These are phyloP conservation scores for Tapirus indicus DNA, from an alignment of 2,797 vertebrate genomes.

Conservation along the genomic window DNA sequence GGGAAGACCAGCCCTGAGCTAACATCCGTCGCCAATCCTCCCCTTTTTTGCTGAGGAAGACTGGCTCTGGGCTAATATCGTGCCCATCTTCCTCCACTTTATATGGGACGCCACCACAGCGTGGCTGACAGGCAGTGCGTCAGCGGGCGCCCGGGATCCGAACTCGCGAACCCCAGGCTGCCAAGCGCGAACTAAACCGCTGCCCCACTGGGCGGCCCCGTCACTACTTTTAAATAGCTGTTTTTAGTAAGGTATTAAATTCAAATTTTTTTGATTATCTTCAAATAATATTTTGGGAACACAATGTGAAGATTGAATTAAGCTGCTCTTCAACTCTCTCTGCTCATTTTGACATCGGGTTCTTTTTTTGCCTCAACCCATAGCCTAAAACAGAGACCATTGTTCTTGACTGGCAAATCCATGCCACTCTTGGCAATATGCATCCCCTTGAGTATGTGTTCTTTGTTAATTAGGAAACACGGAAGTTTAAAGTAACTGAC, in stretches of 20 bases:
- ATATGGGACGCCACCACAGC: too few species aligned
- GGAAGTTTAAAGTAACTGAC: constrained; percentile 15
- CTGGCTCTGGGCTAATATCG: too few species aligned
- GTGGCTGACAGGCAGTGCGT: too few species aligned
- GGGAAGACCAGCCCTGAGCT: too few species aligned
- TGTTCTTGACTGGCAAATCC: background rate
- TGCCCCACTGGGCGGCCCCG: too few species aligned
- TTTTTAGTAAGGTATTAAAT: background rate
- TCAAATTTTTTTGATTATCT: constrained; percentile 35
- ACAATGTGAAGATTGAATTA: background rate
- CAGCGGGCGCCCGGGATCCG: too few species aligned
- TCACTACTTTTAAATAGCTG: constrained; percentile 2
- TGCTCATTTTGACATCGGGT: too few species aligned
- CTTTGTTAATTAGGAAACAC: background rate
- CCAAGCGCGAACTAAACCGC: too few species aligned
- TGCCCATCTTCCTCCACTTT: too few species aligned
- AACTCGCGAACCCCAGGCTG: too few species aligned
- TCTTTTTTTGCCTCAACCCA: background rate
- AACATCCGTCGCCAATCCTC: too few species aligned
- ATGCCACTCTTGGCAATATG: background rate
- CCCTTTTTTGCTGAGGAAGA: too few species aligned
- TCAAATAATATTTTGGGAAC: background rate
- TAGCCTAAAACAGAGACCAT: background rate
- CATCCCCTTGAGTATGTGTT: background rate
- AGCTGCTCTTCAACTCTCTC: background rate